phyloP scores from a whole-genome alignment of 2,113 vertebrate species.

The Myotis lucifugus region DNA sequence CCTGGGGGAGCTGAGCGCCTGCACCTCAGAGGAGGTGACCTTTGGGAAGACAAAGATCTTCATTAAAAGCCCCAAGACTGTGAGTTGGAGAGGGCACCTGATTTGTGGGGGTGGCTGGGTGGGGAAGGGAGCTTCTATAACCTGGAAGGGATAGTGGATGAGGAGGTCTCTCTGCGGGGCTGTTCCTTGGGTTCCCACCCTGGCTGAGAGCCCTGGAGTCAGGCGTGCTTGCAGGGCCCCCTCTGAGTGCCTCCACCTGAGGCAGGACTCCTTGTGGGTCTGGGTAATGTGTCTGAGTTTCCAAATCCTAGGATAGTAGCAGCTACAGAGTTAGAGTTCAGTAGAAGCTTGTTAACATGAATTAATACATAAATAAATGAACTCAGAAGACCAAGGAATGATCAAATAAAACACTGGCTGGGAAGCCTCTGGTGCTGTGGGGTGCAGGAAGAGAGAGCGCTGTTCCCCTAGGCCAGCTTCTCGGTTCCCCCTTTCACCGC shows the following conservation, averaged over 20 bases:
- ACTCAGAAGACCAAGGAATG: not conserved
- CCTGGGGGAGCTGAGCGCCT: conserved; percentile 69
- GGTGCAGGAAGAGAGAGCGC: not conserved
- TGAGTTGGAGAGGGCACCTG: conserved; percentile 73
- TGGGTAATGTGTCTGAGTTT: not conserved
- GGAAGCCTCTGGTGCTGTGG: not conserved
- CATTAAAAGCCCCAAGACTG: conserved; percentile 85
- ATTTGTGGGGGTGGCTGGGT: not conserved
- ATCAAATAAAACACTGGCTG: not conserved
- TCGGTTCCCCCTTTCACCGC: fast-evolving
- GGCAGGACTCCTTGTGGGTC: not conserved
- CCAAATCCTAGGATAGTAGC: not conserved
- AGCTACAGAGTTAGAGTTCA: not conserved
- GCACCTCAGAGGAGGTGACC: conserved; percentile 78
- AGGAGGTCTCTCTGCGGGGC: not conserved
- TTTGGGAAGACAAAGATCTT: conserved; percentile 88
- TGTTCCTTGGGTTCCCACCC: not conserved
- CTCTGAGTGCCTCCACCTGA: not conserved
- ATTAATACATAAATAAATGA: not conserved
- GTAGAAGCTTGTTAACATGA: not conserved
- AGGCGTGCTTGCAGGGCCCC: not conserved
- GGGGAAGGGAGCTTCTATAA: too few species aligned
- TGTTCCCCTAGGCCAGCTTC: not conserved
- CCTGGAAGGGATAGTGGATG: not conserved
- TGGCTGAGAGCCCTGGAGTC: not conserved